Evolutionary conservation across 2,797 vertebrate genomes (phyloP).

Genomic region (Antrozous pallidus): DNA sequence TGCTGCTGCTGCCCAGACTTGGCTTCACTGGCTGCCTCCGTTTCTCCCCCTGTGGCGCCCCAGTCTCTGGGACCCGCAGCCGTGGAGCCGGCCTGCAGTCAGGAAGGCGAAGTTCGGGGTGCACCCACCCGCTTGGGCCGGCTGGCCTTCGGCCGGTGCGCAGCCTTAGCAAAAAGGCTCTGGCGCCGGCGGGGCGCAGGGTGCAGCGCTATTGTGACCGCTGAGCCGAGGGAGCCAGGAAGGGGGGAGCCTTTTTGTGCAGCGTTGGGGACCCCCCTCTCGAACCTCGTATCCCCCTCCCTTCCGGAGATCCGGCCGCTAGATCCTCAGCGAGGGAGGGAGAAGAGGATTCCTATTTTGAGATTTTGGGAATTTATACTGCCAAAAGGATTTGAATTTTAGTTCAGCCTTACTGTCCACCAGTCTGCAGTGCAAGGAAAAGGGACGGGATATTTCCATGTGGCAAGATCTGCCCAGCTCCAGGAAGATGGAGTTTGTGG

Average conservation of each 20-base stretch:
- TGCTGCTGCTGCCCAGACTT: constrained; percentile 31
- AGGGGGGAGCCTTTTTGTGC: constrained; percentile 67
- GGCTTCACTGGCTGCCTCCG: constrained; percentile 32
- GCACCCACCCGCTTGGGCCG: not conserved
- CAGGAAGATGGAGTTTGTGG: constrained; percentile 55
- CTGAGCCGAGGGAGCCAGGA: constrained; percentile 50
- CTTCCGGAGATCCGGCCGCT: not conserved
- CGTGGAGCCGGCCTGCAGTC: not conserved
- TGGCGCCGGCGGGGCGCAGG: constrained; percentile 60
- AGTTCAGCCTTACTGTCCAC: constrained; percentile 59
- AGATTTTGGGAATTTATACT: constrained; percentile 43
- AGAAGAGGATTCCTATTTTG: constrained; percentile 22
- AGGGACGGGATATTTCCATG: constrained; percentile 64
- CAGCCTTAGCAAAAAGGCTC: constrained; percentile 31
- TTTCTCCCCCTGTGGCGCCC: not conserved
- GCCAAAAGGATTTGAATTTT: constrained; percentile 63
- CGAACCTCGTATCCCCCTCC: not conserved
- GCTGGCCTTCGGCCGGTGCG: constrained; percentile 31
- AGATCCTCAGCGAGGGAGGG: not conserved
- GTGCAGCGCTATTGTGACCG: constrained; percentile 77
- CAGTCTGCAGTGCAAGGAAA: constrained; percentile 55
- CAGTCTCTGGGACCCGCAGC: not conserved
- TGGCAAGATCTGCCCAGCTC: constrained; percentile 54
- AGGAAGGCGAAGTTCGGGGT: constrained; percentile 53
- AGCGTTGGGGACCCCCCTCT: constrained; percentile 20